Evolutionary conservation across 1,140 invertebrate species (phyloP), one percentile per base, ranked within the genome.

Genomic region (Drosophila repleta): DNA sequence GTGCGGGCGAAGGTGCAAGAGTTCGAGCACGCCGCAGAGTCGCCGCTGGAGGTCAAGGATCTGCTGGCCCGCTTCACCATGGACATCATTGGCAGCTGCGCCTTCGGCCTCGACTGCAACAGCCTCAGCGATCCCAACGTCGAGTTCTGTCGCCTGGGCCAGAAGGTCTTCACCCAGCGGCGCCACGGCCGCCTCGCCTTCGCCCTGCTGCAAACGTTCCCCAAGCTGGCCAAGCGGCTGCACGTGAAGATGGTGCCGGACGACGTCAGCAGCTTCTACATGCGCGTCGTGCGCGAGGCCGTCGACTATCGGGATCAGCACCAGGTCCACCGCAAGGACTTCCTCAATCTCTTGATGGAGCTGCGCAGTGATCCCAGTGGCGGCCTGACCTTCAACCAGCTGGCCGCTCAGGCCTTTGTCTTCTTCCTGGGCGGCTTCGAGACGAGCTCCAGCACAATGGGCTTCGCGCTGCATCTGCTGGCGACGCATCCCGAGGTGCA

Each of bases 351-450:
- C 10, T 0, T 90, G 79, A 74, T 74, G 62, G 4, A 49, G 13
- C 37, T 90, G 2, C 35, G 63, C 0, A 56, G 60, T 2, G 66
- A 75, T 73, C 29, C 91, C 82, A 17, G 89, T 83, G 51, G 65
- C 3, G 74, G 61, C 2, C 15, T 88, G 57, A 77, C 75, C 29
- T 68, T 90, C 21, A 63, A 84, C 49, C 73, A 90, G 65, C 73
- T 90, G 11, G 92, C 93, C 0, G 92, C 93, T 0, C 94, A 95
- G 53, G 92, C 93, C 0, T 92, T 95, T 77, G 77, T 94, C 1
- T 95, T 95, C 81, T 93, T 95, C 66, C 75, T 95, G 2, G 95
- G 94, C 8, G 95, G 95, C 4, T 93, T 92, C 69, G 93, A 93
- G 66, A 93, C 93, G 0, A 92, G 92, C 5, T 92, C 92, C 0